Base-by-base conservation (phyloP, 2,888 invertebrate genomes). In the Netelia melanura region DNA sequence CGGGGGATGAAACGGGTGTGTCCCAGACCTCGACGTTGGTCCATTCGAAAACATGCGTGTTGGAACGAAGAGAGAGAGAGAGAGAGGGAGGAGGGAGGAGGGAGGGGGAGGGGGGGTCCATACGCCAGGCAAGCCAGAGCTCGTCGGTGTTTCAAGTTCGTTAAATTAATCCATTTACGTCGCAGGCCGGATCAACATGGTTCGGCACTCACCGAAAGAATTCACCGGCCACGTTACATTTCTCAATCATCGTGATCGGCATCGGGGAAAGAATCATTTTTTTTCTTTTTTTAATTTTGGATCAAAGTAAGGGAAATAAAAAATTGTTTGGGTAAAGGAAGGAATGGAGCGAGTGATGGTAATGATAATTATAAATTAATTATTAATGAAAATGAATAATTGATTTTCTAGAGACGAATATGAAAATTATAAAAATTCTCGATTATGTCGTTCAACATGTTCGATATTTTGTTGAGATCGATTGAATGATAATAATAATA, bases 101-200 rank as follows among this genome's bases (percentile, higher is more conserved):
- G 5, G 30, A 5, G 30, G 3, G 30, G 6, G 30, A 5, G 6
- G 6, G 30, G 5, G 14, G 25, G 64, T 64, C n/a, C 30, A 38
- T 71, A 30, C 17, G 23, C 17, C 38, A 44, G 6, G 3, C 11
- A n/a, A 85, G 85, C 75, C 65, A 52, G 68, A 61, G 44, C 52
- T 21, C 43, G 54, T 25, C 23, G 56, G 44, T 84, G 86, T 87
- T 83, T 86, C 86, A 84, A 87, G 86, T 89, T 90, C 89, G 82
- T 90, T 89, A 89, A 83, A 86, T 86, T 88, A 89, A 90, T 89
- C 88, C 88, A 85, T 84, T 90, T 90, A 90, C 74, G 64, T 54
- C 77, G 85, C 86, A 86, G 14, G 85, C 85, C 78, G 85, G 82
- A 87, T 89, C 88, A 88, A 89, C 89, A 89, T 83, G 88, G 84